phyloP scores from a whole-genome alignment of 2,797 vertebrate species.

The Intellagama lesueurii region DNA sequence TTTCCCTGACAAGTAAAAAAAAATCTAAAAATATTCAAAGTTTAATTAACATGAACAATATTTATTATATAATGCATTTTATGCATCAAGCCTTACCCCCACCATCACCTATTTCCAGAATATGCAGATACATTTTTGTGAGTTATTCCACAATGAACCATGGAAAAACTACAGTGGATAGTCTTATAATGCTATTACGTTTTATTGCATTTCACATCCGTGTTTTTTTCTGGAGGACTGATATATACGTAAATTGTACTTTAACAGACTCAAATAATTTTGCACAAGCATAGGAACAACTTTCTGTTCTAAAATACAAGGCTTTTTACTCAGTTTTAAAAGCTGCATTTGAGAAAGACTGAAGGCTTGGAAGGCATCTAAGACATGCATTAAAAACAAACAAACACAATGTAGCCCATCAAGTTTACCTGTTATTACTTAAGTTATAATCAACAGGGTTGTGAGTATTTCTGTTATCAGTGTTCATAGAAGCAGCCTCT shows the following conservation, averaged over 20 bases:
- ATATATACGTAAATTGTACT: background rate
- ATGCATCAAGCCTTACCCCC: background rate
- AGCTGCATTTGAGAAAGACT: background rate
- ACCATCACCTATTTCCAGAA: background rate
- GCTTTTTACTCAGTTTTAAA: background rate
- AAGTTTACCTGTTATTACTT: constrained; percentile 70
- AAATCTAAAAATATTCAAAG: background rate
- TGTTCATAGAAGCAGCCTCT: constrained; percentile 73
- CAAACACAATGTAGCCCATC: background rate
- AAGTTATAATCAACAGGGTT: constrained; percentile 54
- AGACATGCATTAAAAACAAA: background rate
- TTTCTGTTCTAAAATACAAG: background rate
- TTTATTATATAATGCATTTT: background rate
- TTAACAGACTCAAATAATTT: background rate
- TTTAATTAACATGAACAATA: background rate
- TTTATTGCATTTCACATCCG: too few species aligned
- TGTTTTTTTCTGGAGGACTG: background rate
- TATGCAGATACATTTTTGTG: background rate
- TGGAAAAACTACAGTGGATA: background rate
- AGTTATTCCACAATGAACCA: background rate
- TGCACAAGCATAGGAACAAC: background rate
- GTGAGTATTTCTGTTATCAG: constrained; percentile 57
- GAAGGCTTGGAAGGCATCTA: background rate
- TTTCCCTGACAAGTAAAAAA: background rate
- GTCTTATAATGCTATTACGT: background rate